Evolutionary conservation across 1,140 invertebrate species (phyloP), one percentile per base, ranked within the genome.

Genomic region (Calephelis nemesis): DNA sequence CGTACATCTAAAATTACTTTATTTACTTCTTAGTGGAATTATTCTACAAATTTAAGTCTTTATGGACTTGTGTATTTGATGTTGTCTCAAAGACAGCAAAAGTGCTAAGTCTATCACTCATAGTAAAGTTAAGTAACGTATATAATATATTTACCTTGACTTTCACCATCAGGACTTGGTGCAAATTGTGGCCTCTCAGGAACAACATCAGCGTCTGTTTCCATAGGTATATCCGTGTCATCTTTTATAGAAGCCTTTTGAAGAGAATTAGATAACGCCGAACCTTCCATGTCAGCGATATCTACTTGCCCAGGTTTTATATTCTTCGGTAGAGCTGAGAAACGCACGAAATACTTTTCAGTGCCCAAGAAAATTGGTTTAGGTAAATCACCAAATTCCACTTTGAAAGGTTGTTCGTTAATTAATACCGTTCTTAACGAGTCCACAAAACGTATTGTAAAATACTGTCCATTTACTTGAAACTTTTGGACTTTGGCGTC

Each of bases 341-440:
- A 90, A 47, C 97, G 92, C 19, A 99, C 94, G 75, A 96, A 98
- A 87, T 98, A 96, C 73, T 96, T 96, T 70, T 95, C 95, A 15
- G 95, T 95, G 30, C 95, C 94, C 40, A 98, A 93, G 63, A 96
- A 93, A 65, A 98, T 95, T 1, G 97, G 95, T 79, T 98, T 97
- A 0, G 98, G 98, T 50, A 98, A 93, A 9, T 98, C 98, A 62
- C 98, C 98, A 93, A 98, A 99, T 71, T 97, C 95, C 2, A 96
- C 94, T 82, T 95, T 94, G 82, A 97, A 97, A 1, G 96, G 95
- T 75, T 95, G 93, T 52, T 97, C 96, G 82, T 98, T 97, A 9
- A 98, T 94, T n/a, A 97, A 81, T 1, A 96, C 95, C 6, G 95
- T 96, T 69, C 94, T 90, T 12, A 98, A 92, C 0, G 95, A 93